Evolutionary conservation across 2,888 invertebrate species (phyloP), one percentile per base, ranked within the genome.

Genomic region (Saturnia pavonia): DNA sequence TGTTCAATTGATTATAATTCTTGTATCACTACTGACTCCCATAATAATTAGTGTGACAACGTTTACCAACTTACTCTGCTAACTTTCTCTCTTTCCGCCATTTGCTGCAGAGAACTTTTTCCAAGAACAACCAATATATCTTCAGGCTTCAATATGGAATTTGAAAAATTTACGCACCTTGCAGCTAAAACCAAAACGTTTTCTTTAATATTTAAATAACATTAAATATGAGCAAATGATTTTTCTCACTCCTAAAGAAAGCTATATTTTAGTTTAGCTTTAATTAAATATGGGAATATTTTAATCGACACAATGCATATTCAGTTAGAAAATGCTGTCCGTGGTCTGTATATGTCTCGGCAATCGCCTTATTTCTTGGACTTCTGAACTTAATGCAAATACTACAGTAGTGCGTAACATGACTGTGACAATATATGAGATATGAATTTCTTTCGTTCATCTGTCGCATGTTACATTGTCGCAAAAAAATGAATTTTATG

Each of bases 111-210:
- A 0, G 90, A 90, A 8, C 78, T 84, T 75, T 92, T 93, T 0
- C 92, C 93, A 11, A 91, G 78, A 45, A 92, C 81, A 0, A 91
- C 83, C 14, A 93, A 74, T 7, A 92, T 71, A 63, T 87, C 81
- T 3, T 85, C 81, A n/a, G 85, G 73, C 0, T 75, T 75, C 3
- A 81, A 74, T 0, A 82, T 79, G 4, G 69, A 71, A 43, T 82
- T 81, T 1, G 73, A 69, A 19, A 73, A 72, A 1, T 69, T 69
- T 9, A 91, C 76, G 60, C 92, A 93, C 40, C 88, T 85, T 7
- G 87, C 92, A 75, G 88, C 92, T 93, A 82, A 0, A 81, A 83
- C 19, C 69, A 68, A 69, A 73, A 45, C 70, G 60, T 8, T n/a
- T 7, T 12, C 14, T 22, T 54, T 54, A 22, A 22, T 4, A 48